Evolutionary conservation across 2,888 invertebrate species (phyloP).

Genomic region (Thyatira batis): DNA sequence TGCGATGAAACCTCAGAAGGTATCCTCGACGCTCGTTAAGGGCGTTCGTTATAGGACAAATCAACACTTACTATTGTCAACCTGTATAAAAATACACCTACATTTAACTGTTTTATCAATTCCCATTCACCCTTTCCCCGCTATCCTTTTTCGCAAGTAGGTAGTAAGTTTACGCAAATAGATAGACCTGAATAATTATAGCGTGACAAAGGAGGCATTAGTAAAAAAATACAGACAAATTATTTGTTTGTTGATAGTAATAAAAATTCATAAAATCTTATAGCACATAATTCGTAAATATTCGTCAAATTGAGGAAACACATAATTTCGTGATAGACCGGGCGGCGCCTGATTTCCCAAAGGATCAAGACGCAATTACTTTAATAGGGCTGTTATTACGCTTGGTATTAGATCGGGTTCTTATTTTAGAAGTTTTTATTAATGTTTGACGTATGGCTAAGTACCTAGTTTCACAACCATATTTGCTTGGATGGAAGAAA

Average conservation of each 20-base stretch:
- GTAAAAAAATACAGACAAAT: no score
- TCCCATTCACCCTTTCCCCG: background rate
- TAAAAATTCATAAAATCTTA: conserved; percentile 14
- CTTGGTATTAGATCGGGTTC: background rate
- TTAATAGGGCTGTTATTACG: conserved; percentile 8
- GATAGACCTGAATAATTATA: no score
- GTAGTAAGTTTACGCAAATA: no score
- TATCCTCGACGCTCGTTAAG: conserved; percentile 6
- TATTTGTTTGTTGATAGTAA: no score
- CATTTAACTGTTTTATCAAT: background rate
- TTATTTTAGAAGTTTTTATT: background rate
- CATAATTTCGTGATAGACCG: conserved; percentile 19
- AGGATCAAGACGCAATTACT: conserved; percentile 26
- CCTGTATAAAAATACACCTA: background rate
- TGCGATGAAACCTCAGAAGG: conserved; percentile 18
- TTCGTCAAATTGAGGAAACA: background rate
- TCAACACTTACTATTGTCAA: background rate
- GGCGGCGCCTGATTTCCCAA: conserved; percentile 26
- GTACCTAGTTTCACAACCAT: background rate
- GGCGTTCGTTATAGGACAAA: conserved; percentile 1
- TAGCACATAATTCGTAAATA: background rate
- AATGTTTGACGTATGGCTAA: background rate
- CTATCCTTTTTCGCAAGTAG: no score
- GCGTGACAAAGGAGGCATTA: no score
- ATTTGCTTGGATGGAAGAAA: conserved; percentile 5